Evolutionary conservation across 1,140 invertebrate genomes (phyloP), one percentile per base, ranked within the genome.

Genomic region (Acromyrmex echinatior): DNA sequence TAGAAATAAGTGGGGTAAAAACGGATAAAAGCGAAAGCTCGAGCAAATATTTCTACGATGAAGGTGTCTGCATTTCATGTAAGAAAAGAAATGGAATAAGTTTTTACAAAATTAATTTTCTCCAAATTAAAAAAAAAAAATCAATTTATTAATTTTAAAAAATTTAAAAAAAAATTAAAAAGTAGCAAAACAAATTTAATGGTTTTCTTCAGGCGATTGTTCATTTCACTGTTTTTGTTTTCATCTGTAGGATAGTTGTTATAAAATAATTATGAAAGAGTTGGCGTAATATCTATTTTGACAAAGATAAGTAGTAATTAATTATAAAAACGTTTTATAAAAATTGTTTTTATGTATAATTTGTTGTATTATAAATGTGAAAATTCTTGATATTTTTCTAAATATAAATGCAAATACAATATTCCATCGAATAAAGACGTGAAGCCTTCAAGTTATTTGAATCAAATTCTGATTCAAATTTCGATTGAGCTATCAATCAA

Each of bases 11-110:
- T 58, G 71, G 66, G 80, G 28, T 76, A n/a, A n/a, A n/a, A n/a
- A 74, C 62, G 63, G 62, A 91, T 81, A 77, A 86, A 88, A 71
- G 66, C 12, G 28, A 87, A 53, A 78, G 84, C 14, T 49, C 7
- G 28, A 62, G 56, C 45, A 45, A 18, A 18, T 65, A 21, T 31
- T 53, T 58, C 14, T 18, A 10, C 63, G 4, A 65, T 12, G 9
- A 78, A 62, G 31, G 39, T 14, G 14, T 21, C 12, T 28, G 1
- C 4, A n/a, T n/a, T 45, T 51, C 0, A 31, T 16, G 7, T 7
- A 18, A 4, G 12, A 49, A 51, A 25, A 21, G 3, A 4, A 63
- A 78, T 39, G 9, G 49, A 14, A 9, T 7, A 45, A 65, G 39
- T 10, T 78, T 6, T 16, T 9, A 28, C 6, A 21, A 6, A 35